These are phyloP conservation scores for Cynodonichthys magdalenae DNA, from an alignment of 2,797 vertebrate species.

Conservation along the genomic window DNA sequence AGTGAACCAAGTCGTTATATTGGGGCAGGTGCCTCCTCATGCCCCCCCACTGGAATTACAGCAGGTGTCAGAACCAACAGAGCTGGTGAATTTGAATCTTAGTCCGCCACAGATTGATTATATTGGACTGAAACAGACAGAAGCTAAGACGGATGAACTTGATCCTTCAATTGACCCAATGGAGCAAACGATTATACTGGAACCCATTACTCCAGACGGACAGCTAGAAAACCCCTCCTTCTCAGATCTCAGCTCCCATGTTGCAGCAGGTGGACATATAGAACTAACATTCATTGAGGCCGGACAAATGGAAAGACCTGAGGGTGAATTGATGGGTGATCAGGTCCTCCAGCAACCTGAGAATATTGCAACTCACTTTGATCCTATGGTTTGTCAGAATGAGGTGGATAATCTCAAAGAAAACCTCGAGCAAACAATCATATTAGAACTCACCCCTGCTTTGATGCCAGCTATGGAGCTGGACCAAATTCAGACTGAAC, in stretches of 20 bases:
- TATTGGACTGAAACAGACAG: constrained; percentile 44
- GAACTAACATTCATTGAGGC: constrained; percentile 46
- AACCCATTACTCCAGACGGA: constrained; percentile 73
- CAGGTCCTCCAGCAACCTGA: constrained; percentile 44
- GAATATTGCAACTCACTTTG: constrained; percentile 26
- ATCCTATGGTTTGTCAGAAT: constrained; percentile 48
- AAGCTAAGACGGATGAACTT: constrained; percentile 28
- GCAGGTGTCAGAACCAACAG: constrained; percentile 53
- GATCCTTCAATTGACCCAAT: constrained; percentile 44
- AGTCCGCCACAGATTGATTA: constrained; percentile 57
- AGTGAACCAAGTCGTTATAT: constrained; percentile 81
- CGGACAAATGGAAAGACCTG: constrained; percentile 34
- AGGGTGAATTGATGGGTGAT: constrained; percentile 33
- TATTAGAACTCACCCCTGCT: constrained; percentile 72
- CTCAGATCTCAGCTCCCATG: constrained; percentile 48
- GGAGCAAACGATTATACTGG: constrained; percentile 74
- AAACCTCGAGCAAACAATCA: constrained; percentile 67
- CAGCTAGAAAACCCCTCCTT: constrained; percentile 63
- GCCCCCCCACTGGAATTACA: constrained; percentile 67
- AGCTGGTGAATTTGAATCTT: constrained; percentile 39
- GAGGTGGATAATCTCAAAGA: constrained; percentile 40
- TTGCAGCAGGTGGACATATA: constrained; percentile 38
- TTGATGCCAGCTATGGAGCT: constrained; percentile 65
- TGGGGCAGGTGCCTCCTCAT: constrained; percentile 76
- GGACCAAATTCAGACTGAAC: constrained; percentile 56